A percentile compares a stretch with the other conserved stretches of the same genome.
phyloP scores from a whole-genome alignment of 2,113 vertebrate species.

The Melospiza georgiana region DNA sequence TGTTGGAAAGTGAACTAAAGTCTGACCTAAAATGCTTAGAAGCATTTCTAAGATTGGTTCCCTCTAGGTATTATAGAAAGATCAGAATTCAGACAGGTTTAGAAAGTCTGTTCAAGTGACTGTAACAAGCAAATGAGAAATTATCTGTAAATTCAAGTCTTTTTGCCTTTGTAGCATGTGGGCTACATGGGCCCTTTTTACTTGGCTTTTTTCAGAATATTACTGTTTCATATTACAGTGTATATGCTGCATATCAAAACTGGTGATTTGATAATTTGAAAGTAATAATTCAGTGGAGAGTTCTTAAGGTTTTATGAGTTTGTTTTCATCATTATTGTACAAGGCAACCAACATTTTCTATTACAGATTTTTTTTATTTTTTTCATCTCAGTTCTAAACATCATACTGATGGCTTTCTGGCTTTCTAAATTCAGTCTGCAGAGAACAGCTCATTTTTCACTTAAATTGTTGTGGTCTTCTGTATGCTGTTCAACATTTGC shows the following conservation, averaged over 20 bases:
- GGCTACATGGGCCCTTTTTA: not conserved
- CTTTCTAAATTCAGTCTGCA: not conserved
- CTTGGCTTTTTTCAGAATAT: not conserved
- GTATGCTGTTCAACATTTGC: not conserved
- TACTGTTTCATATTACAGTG: not conserved
- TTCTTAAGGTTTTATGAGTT: accelerated
- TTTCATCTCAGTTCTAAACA: not conserved
- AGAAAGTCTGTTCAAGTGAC: not conserved
- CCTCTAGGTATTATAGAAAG: not conserved
- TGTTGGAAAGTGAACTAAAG: not conserved
- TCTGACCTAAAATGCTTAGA: not conserved
- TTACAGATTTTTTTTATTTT: not conserved
- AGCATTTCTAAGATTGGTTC: not conserved
- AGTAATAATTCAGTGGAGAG: not conserved
- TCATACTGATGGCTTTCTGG: not conserved
- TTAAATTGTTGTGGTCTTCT: not conserved
- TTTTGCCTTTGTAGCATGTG: not conserved
- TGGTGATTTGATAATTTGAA: not conserved
- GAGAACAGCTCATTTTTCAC: not conserved
- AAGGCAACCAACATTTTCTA: not conserved
- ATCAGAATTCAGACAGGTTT: not conserved
- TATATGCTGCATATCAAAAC: not conserved
- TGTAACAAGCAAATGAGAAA: not conserved
- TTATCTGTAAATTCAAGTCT: not conserved
- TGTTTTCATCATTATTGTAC: not conserved